These are phyloP conservation scores for Procambarus clarkii DNA, from an alignment of 1,140 invertebrate species.

Conservation along the genomic window DNA sequence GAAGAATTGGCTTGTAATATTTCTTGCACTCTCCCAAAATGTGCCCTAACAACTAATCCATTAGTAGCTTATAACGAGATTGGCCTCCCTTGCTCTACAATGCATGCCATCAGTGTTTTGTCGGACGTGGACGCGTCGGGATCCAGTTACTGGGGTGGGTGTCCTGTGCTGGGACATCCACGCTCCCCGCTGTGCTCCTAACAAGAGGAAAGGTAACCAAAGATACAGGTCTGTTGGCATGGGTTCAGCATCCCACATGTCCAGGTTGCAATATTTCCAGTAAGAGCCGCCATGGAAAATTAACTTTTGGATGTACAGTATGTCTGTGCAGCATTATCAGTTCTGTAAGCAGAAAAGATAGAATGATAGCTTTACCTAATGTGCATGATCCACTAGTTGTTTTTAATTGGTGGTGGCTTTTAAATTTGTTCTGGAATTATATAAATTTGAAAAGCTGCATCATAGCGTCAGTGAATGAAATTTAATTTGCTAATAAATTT, in stretches of 20 bases:
- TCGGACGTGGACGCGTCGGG: conserved; percentile 43
- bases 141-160: conserved; percentile 62
- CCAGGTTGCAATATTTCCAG: background rate
- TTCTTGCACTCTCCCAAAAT: background rate
- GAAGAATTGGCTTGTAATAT: background rate
- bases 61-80: conserved; percentile 21
- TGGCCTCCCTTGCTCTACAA: conserved; percentile 42
- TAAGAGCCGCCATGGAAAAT: too few species aligned
- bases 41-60: background rate
- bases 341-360: too few species aligned
- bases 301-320: too few species aligned
- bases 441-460: too few species aligned
- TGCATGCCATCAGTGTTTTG: conserved; percentile 57
- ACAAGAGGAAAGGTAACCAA: conserved; percentile 62
- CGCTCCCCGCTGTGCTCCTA: conserved; percentile 57
- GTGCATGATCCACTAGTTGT: too few species aligned
- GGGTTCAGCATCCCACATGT: background rate
- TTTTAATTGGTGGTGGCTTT: too few species aligned
- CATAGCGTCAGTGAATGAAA: too few species aligned
- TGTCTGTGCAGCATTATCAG: too few species aligned
- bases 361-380: too few species aligned
- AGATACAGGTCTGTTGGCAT: conserved; percentile 10
- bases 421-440: too few species aligned
- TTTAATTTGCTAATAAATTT: too few species aligned
- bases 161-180: conserved; percentile 61